Evolutionary conservation across 2,113 vertebrate genomes (phyloP), one percentile per base, ranked within the genome.

Genomic region (Pedionomus torquatus): DNA sequence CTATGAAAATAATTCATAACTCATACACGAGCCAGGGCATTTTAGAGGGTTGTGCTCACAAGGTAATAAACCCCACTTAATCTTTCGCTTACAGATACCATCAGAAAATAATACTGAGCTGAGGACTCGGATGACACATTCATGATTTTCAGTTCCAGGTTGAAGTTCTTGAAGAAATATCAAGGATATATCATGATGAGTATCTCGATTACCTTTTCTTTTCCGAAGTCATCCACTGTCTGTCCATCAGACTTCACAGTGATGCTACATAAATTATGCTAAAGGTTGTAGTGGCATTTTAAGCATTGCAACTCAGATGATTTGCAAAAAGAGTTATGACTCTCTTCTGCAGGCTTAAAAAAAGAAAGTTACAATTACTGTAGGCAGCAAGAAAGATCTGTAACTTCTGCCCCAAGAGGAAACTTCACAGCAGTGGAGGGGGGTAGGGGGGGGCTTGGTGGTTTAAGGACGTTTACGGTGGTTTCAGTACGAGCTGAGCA

Each of bases 351-450:
- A 13, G 24, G 10, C 72, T 83, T 70, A 33, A 83, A 83, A 83
- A 54, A 19, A 83, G 30, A 58, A 72, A 90, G 16, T 49, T 90
- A 20, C 15, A 41, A 5, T 77, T 83, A 65, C 31, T 66, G 8
- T 20, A 63, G 49, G 21, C 46, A 86, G 30, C 15, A 63, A 61
- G 64, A 66, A 25, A 39, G 28, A 43, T 31, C 30, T 70, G 0
- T 55, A 46, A 68, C 55, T 89, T 80, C 41, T 75, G 10, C 13
- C 60, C 57, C 54, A 51, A 39, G 33, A 80, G 71, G 28, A 87
- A 82, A 58, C 13, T 43, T 28, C 44, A 1, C 33, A 64, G 51
- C 28, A 78, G 15, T 0, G 0, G 35, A 60, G 3, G 13, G 9
- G 49, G 14, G 7, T 13, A 11, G 49, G 17, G 7, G 15, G 6